phyloP scores from a whole-genome alignment of 1,140 invertebrate genomes.

The Parapsyche elsis region DNA sequence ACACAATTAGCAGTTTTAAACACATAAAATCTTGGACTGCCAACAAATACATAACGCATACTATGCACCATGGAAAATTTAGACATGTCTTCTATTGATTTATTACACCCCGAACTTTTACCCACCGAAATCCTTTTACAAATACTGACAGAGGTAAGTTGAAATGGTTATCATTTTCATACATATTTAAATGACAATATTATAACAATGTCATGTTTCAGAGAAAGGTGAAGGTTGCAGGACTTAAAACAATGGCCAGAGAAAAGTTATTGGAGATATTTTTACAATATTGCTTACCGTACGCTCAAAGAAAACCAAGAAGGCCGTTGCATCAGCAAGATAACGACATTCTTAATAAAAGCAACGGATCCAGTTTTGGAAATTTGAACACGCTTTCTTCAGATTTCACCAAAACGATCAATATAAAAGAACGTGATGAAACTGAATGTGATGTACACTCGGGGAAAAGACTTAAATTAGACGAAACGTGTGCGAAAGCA shows the following conservation, averaged over 20 bases:
- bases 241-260: slow-evolving; percentile 34
- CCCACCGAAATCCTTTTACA: slow-evolving; percentile 36
- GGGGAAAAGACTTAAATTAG: background rate
- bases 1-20: too few relatives aligned
- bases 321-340: background rate
- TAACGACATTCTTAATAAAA: background rate
- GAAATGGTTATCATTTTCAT: background rate
- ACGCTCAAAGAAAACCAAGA: slow-evolving; percentile 33
- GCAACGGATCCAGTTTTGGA: background rate
- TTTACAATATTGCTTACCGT: slow-evolving; percentile 45
- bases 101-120: slow-evolving; percentile 47
- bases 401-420: background rate
- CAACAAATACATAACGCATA: background rate
- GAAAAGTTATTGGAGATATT: slow-evolving; percentile 44
- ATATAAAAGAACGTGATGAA: background rate
- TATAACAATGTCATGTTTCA: slow-evolving; percentile 23
- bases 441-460: slow-evolving; percentile 5
- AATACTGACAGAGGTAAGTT: slow-evolving; percentile 42
- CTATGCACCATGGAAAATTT: background rate
- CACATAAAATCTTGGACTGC: too few relatives aligned
- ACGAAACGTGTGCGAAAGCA: background rate
- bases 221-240: slow-evolving; percentile 43
- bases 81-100: slow-evolving; percentile 12
- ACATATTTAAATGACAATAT: background rate
- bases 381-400: background rate